Evolutionary conservation across 1,140 invertebrate species (phyloP), one percentile per base, ranked within the genome.

Genomic region (Dufourea novaeangliae): DNA sequence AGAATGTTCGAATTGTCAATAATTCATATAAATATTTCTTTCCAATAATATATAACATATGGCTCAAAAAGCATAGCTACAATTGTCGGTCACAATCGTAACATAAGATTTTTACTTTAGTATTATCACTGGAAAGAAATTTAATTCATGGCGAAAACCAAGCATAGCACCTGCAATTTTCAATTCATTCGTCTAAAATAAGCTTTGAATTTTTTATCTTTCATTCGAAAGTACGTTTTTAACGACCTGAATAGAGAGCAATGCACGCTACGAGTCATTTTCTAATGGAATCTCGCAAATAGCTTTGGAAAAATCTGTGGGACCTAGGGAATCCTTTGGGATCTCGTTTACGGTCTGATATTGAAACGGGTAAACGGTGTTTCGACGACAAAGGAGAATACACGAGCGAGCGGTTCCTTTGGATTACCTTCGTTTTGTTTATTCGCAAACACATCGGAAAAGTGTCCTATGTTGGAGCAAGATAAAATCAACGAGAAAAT

Each of bases 371-470:
- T 78, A 81, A 80, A 68, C 70, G 66, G 69, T 68, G 54, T 78
- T 64, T 78, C 44, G 52, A 46, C 74, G 78, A 83, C 82, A 86
- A 86, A 87, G 80, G 63, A 76, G 56, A 52, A 22, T 61, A 74
- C 79, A 83, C 83, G 70, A 74, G 77, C 73, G 81, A 82, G 72
- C 66, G 84, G 72, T 82, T 78, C 73, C 57, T 52, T 77, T 77
- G 82, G 84, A 85, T 88, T 88, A 86, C 79, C 46, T 54, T 63
- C 46, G 84, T 87, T 90, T 88, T 88, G 87, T 88, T 86, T 90
- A 87, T 89, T 79, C 72, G 77, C 82, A 85, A 86, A 85, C 80
- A 87, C 54, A 70, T 84, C 83, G 63, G 59, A 41, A 80, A 82
- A 78, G 75, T 66, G 20, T 76, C 62, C 46, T 11, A 50, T 56